Conservation (phyloP, 30 jellyfish, hydroid and myxozoan species). For the Cassiopea xamachana region DNA sequence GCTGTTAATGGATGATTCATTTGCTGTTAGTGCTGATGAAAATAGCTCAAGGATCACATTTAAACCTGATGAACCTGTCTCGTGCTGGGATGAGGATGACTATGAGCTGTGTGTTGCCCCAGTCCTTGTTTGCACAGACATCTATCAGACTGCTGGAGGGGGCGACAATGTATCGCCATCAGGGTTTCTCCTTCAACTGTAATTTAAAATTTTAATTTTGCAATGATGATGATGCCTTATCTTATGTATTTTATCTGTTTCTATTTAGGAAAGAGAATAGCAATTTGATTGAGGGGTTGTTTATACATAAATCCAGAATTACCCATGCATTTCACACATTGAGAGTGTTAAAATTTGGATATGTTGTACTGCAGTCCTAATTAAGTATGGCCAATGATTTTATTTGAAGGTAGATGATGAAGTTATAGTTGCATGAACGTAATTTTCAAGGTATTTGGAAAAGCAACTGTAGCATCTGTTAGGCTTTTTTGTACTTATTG, state of each 20-base stretch:
- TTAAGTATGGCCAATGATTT: no score
- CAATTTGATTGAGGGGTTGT: background rate
- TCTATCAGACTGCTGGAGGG: constrained; percentile 94
- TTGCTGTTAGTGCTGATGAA: constrained; percentile 66
- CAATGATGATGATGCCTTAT: background rate
- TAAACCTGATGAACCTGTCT: constrained; percentile 79
- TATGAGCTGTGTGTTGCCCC: constrained; percentile 95
- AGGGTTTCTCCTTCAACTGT: constrained; percentile 79
- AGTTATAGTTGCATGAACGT: no score
- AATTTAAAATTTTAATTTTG: background rate
- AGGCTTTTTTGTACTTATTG: no score
- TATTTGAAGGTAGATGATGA: no score
- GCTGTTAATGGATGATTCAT: constrained; percentile 92
- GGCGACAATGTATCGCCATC: constrained; percentile 95
- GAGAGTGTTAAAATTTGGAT: background rate
- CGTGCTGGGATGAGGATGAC: constrained; percentile 95
- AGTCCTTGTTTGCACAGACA: constrained; percentile 90
- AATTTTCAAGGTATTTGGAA: no score
- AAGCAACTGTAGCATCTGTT: no score
- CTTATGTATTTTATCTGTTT: background rate
- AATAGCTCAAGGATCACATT: constrained; percentile 66
- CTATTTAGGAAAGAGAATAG: background rate
- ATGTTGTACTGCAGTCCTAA: no score
- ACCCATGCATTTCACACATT: background rate
- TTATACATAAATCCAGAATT: background rate